Conservation (phyloP, 1,140 invertebrate genomes). For the Subanguina moxae region DNA sequence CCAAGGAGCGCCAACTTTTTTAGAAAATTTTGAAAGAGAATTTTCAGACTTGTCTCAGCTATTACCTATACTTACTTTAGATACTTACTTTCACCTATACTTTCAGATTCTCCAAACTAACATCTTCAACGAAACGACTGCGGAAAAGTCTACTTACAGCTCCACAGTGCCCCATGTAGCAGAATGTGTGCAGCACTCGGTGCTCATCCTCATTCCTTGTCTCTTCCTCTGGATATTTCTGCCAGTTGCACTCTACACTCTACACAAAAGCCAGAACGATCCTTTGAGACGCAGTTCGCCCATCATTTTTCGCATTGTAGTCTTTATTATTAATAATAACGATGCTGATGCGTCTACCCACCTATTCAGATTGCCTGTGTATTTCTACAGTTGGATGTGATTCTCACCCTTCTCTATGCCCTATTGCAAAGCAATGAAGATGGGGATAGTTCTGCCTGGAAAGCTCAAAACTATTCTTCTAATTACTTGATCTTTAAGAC, state of each 20-base stretch:
- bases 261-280: slow-evolving; percentile 28
- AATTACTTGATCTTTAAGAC: neutral
- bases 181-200: slow-evolving; percentile 54
- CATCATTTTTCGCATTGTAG: slow-evolving; percentile 31
- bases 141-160: too few relatives aligned
- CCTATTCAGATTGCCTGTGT: neutral
- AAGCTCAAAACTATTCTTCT: neutral
- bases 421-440: neutral
- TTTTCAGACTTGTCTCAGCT: too few relatives aligned
- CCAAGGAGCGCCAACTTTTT: too few relatives aligned
- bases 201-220: slow-evolving; percentile 49
- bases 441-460: neutral
- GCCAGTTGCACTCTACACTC: slow-evolving; percentile 47
- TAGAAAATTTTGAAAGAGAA: too few relatives aligned
- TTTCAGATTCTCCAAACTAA: too few relatives aligned
- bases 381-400: neutral
- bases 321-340: neutral
- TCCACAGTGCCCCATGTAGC: slow-evolving; percentile 32
- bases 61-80: too few relatives aligned
- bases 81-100: too few relatives aligned
- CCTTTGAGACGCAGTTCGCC: slow-evolving; percentile 41
- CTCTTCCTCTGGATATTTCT: slow-evolving; percentile 45
- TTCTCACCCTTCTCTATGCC: slow-evolving; percentile 4
- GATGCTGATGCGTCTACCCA: neutral
- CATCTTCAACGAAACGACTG: too few relatives aligned